Conservation (phyloP, 2,113 vertebrate species). For the Megaleporinus macrocephalus region DNA sequence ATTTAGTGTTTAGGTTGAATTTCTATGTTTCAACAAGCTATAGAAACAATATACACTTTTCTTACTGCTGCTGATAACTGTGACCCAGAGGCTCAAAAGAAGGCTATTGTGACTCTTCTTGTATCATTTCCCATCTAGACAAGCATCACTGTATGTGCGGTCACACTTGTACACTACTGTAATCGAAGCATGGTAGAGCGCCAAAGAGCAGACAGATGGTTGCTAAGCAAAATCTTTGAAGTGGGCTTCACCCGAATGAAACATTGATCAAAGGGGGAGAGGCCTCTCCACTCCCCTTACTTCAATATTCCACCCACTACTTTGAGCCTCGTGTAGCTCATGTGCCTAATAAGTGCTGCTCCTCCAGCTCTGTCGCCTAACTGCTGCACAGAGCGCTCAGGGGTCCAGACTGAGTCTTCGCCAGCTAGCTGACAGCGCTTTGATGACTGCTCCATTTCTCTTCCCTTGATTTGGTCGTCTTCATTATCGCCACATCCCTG, state of each 20-base stretch:
- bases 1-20: too few relatives aligned
- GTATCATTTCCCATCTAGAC: background rate
- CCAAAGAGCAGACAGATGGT: constrained; percentile 36
- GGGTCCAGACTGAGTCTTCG: constrained; percentile 20
- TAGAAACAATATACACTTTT: background rate
- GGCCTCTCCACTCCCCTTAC: constrained; percentile 18
- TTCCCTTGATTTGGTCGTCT: constrained; percentile 5
- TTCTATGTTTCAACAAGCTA: too few relatives aligned
- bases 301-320: constrained; percentile 36
- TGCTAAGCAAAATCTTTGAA: constrained; percentile 34
- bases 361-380: constrained; percentile 16
- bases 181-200: background rate
- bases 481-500: constrained; percentile 11
- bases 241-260: constrained; percentile 48
- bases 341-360: constrained; percentile 27
- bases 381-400: constrained; percentile 3
- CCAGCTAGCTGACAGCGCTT: constrained; percentile 22
- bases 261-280: constrained; percentile 48
- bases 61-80: background rate
- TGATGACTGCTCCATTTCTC: constrained; percentile 13
- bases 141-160: background rate
- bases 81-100: background rate
- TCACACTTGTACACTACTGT: background rate
- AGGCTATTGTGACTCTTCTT: background rate
- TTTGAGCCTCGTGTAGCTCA: background rate